Conservation (phyloP, 2,888 invertebrate genomes). For the Lacanobia wlatinum region DNA sequence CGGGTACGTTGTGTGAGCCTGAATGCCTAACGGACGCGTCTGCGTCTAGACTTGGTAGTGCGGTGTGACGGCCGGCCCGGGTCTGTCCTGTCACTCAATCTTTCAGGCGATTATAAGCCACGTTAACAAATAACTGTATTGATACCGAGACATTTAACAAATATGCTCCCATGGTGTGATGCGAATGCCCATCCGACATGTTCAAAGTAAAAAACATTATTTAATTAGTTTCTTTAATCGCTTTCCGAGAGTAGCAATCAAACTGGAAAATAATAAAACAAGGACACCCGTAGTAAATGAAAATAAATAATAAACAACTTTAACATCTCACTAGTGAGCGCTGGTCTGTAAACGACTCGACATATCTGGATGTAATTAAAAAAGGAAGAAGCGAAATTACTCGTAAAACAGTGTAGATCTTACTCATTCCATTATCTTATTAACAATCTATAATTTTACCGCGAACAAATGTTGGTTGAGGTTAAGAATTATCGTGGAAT, state of each 20-base stretch:
- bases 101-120: constrained; percentile 77
- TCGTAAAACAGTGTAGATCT: constrained; percentile 24
- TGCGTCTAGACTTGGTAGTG: constrained; percentile 72
- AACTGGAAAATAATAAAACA: constrained; percentile 23
- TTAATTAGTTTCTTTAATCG: constrained; percentile 15
- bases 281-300: constrained; percentile 18
- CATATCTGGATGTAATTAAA: constrained; percentile 51
- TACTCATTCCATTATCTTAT: constrained; percentile 28
- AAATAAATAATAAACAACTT: constrained; percentile 40
- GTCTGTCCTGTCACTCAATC: constrained; percentile 85
- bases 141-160: constrained; percentile 76
- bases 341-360: constrained; percentile 36
- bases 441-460: constrained; percentile 18
- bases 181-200: constrained; percentile 2
- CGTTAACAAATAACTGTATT: constrained; percentile 80
- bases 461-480: constrained; percentile 25
- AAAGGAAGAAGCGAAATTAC: constrained; percentile 30
- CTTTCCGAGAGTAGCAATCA: constrained; percentile 21
- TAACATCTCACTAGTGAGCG: constrained; percentile 38
- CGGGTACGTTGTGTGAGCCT: constrained; percentile 81
- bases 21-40: constrained; percentile 88
- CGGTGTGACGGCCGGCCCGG: constrained; percentile 74
- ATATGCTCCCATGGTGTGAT: constrained; percentile 67
- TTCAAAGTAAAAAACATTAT: constrained; percentile 1
- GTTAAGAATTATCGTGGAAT: constrained; percentile 29